These are phyloP conservation scores for Netelia inedita DNA, from an alignment of 2,888 invertebrate genomes.

Conservation along the genomic window DNA sequence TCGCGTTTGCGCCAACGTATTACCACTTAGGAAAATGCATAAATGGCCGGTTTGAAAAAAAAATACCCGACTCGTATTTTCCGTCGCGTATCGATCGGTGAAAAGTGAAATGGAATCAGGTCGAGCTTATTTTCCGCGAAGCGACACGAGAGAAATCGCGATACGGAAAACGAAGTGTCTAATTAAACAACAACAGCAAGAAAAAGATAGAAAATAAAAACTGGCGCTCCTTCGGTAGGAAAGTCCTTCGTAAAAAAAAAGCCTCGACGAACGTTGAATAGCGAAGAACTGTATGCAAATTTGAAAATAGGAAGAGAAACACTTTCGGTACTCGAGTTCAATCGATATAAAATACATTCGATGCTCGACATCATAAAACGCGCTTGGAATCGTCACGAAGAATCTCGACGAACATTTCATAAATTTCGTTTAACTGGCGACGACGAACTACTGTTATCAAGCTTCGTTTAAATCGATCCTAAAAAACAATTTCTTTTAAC, in stretches of 20 bases:
- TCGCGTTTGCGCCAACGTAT: conserved; percentile 10
- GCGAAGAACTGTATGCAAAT: conserved; percentile 15
- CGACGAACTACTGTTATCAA: too few relatives aligned
- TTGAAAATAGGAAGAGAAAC: conserved; percentile 6
- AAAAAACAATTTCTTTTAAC: too few relatives aligned
- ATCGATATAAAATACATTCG: not conserved
- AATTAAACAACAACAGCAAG: conserved; percentile 32
- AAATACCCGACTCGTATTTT: not conserved
- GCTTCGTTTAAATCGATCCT: too few relatives aligned
- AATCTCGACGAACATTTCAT: too few relatives aligned
- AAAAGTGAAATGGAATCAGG: conserved; percentile 34
- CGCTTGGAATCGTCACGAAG: too few relatives aligned
- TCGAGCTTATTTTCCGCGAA: conserved; percentile 15
- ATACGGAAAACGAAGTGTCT: conserved; percentile 1
- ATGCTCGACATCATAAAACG: too few relatives aligned
- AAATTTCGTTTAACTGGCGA: too few relatives aligned
- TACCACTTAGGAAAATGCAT: conserved; percentile 29
- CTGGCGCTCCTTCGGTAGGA: too few relatives aligned
- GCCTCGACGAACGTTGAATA: not conserved
- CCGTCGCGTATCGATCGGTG: conserved; percentile 1
- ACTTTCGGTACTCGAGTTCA: not conserved
- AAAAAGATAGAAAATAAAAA: not conserved
- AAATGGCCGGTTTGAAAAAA: conserved; percentile 22
- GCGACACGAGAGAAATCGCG: conserved; percentile 18
- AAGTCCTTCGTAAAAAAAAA: too few relatives aligned